Base-by-base conservation (phyloP, 2,113 vertebrate species). In the Poicephalus meyeri region DNA sequence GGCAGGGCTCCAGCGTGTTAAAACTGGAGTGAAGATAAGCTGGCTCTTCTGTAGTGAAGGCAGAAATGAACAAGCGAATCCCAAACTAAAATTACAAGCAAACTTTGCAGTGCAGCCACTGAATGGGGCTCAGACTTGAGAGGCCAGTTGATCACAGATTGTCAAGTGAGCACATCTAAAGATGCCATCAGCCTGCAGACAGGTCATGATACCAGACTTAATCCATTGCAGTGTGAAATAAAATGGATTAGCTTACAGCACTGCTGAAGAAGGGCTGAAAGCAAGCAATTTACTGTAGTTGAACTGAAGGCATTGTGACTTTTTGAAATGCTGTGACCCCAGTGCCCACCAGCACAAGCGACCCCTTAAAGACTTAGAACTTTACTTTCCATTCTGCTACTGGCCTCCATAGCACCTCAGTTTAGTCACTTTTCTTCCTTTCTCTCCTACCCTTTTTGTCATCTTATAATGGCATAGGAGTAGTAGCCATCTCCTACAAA, bases 81-180 rank as follows among this genome's bases (percentile, higher is more conserved):
- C 41, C 21, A 85, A 70, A 55, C 9, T 52, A 37, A 55, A 91
- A 81, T 10, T 53, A 52, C 21, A 47, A 50, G 6, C 8, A 13
- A 26, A 73, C 65, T 82, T 63, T 56, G 14, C 44, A 66, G 41
- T 2, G 31, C 26, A 41, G 80, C 16, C 72, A 8, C 52, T 47
- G 80, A 70, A 19, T 2, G 15, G 20, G 71, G 21, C 64, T 86
- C 63, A 46, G 49, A 35, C 4, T 13, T 11, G n/a, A 70, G 68
- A 86, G 71, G 28, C 33, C 4, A 20, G 18, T 0, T 31, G 31
- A 21, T 25, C 44, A 47, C 23, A 86, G 26, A 14, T 1, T 2
- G n/a, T 18, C 44, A 53, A 80, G 25, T 3, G 12, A 95, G 29
- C 28, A 83, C 24, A 35, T 3, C 39, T 64, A 20, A 92, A 88